These are phyloP conservation scores for Synanthedon formicaeformis DNA, from an alignment of 2,888 invertebrate species.

Conservation along the genomic window DNA sequence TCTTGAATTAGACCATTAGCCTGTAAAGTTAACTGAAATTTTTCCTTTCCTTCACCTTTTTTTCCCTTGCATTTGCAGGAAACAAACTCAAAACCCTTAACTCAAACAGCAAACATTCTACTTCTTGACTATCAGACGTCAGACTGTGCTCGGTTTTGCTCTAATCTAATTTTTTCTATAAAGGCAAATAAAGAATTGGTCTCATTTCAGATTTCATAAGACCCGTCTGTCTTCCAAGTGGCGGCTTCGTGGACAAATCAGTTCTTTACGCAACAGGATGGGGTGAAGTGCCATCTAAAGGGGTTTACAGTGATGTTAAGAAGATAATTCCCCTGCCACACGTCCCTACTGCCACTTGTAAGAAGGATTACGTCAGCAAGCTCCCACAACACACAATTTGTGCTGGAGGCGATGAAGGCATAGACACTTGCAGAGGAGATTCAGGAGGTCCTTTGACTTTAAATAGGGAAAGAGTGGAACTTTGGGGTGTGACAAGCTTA, in stretches of 20 bases:
- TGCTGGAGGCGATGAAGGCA: constrained; percentile 30
- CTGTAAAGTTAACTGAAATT: too few relatives aligned
- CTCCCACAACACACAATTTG: constrained; percentile 30
- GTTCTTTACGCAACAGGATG: constrained; percentile 32
- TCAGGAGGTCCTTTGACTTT: constrained; percentile 40
- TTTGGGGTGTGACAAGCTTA: constrained; percentile 35
- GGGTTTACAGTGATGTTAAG: constrained; percentile 26
- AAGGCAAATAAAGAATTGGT: too few relatives aligned
- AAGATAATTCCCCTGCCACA: constrained; percentile 30
- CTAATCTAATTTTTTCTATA: too few relatives aligned
- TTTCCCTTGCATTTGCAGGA: too few relatives aligned
- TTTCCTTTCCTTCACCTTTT: too few relatives aligned
- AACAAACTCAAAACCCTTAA: too few relatives aligned
- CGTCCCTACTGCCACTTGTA: constrained; percentile 19
- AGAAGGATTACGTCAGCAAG: constrained; percentile 13
- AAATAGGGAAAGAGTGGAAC: constrained; percentile 16
- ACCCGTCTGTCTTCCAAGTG: constrained; percentile 34
- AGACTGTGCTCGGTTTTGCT: too few relatives aligned
- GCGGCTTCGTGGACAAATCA: constrained; percentile 8
- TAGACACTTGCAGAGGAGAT: constrained; percentile 42
- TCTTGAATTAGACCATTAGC: too few relatives aligned
- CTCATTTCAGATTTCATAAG: constrained; percentile 38
- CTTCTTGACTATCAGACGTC: too few relatives aligned
- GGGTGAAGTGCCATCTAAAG: constrained; percentile 22
- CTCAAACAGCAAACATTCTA: too few relatives aligned